Evolutionary conservation across 2,888 invertebrate species (phyloP).

Genomic region (Spatulosminthurus flaviceps): DNA sequence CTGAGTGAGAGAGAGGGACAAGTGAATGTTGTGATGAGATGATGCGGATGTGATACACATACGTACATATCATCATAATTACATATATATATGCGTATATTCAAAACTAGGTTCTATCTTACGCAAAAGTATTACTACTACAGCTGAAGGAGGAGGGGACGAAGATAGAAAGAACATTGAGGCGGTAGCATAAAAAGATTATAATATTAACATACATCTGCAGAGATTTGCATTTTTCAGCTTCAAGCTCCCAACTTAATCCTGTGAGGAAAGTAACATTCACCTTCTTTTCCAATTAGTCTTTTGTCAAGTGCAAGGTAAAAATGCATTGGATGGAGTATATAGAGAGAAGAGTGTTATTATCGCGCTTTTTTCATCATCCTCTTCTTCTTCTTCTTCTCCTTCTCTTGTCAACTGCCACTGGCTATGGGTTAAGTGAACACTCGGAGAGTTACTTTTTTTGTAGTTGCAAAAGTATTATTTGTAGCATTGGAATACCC

Average conservation of each 20-base stretch:
- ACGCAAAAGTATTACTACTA: too few relatives aligned
- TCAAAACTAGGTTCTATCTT: too few relatives aligned
- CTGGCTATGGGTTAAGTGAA: conserved; percentile 37
- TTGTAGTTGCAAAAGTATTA: too few relatives aligned
- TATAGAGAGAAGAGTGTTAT: conserved; percentile 7
- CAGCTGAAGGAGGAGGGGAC: too few relatives aligned
- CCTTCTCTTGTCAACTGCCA: conserved; percentile 14
- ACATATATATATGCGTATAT: too few relatives aligned
- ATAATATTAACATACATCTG: background rate
- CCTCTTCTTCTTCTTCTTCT: too few relatives aligned
- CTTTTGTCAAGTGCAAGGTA: conserved; percentile 16
- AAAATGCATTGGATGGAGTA: background rate
- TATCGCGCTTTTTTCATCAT: too few relatives aligned
- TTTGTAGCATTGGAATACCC: too few relatives aligned
- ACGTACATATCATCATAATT: background rate
- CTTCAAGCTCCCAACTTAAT: too few relatives aligned
- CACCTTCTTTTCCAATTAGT: conserved; percentile 26
- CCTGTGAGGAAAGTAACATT: conserved; percentile 27
- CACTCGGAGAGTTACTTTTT: conserved; percentile 20
- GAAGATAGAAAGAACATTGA: too few relatives aligned
- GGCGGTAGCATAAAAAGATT: background rate
- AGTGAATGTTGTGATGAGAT: background rate
- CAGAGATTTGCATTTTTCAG: background rate
- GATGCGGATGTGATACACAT: background rate
- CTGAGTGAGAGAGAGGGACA: background rate